A percentile compares a stretch with the other conserved stretches of the same genome.
Evolutionary conservation across 35 echinoderm and acorn worm species (phyloP).

Genomic region (Heliocidaris tuberculata): DNA sequence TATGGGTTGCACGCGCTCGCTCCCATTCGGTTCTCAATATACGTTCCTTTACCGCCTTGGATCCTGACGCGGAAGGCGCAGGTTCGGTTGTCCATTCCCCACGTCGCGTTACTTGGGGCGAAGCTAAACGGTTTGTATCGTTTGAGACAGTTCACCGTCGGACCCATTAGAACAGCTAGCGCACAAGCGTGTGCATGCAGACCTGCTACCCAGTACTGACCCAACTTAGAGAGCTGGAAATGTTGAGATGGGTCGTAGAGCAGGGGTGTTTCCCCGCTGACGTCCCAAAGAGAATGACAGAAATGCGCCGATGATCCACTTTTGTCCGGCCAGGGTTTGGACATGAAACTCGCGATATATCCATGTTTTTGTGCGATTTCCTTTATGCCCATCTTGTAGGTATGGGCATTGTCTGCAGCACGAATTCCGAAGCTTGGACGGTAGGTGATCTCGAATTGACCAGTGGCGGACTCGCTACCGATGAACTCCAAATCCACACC

Average conservation of each 20-base stretch:
- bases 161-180: conserved; percentile 17
- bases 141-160: conserved; percentile 55
- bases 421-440: conserved; percentile 49
- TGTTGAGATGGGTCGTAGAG: conserved; percentile 34
- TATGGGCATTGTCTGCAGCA: conserved; percentile 52
- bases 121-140: conserved; percentile 52
- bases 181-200: conserved; percentile 47
- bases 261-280: conserved; percentile 22
- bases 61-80: conserved; percentile 51
- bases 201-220: conserved; percentile 57
- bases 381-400: conserved; percentile 52
- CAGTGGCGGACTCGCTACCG: conserved; percentile 37
- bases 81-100: conserved; percentile 60
- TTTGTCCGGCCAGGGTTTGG: conserved; percentile 46
- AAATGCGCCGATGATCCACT: conserved; percentile 42
- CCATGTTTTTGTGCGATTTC: conserved; percentile 63
- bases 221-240: conserved; percentile 39
- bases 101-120: conserved; percentile 39
- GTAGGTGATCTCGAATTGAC: conserved; percentile 50
- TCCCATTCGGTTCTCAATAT: conserved; percentile 58
- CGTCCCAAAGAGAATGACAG: conserved; percentile 58
- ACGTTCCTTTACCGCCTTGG: conserved; percentile 36
- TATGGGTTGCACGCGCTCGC: conserved; percentile 47
- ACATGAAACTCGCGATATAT: conserved; percentile 61
- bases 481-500: conserved; percentile 61